Conservation (phyloP, 2,797 vertebrate genomes). For the Danionella dracula region DNA sequence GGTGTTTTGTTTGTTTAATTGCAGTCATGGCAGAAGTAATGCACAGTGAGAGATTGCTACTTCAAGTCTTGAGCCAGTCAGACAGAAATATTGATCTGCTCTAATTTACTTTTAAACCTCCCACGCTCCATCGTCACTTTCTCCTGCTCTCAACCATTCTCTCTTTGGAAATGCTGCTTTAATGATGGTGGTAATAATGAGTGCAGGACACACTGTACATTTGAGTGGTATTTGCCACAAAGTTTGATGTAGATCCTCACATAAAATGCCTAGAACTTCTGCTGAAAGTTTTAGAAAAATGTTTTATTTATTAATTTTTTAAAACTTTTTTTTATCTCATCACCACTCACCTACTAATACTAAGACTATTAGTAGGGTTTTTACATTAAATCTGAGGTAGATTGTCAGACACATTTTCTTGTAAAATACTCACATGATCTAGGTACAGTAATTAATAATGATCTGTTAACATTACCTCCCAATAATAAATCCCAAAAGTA, state of each 20-base stretch:
- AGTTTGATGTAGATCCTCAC: neutral
- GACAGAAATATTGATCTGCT: slow-evolving; percentile 28
- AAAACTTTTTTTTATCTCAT: no score
- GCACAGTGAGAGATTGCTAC: neutral
- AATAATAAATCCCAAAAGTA: neutral
- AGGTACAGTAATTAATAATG: no score
- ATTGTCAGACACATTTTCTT: no score
- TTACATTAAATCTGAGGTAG: no score
- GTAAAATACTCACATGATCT: no score
- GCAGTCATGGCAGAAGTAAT: neutral
- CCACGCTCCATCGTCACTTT: neutral
- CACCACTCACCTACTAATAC: no score
- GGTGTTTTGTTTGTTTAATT: slow-evolving; percentile 4
- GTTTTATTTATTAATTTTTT: no score
- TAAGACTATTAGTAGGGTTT: no score
- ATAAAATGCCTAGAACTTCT: neutral
- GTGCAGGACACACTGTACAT: neutral
- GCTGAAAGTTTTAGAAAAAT: no score
- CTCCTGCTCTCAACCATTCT: neutral
- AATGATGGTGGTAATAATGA: neutral
- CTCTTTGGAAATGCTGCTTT: neutral
- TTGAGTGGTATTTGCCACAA: no score
- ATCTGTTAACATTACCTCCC: accelerated
- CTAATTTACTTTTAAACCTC: slow-evolving; percentile 32
- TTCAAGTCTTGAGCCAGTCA: slow-evolving; percentile 29